A percentile compares a stretch with the other conserved stretches of the same genome.
Evolutionary conservation across 2,888 invertebrate genomes (phyloP).

Genomic region (Biston betularia): DNA sequence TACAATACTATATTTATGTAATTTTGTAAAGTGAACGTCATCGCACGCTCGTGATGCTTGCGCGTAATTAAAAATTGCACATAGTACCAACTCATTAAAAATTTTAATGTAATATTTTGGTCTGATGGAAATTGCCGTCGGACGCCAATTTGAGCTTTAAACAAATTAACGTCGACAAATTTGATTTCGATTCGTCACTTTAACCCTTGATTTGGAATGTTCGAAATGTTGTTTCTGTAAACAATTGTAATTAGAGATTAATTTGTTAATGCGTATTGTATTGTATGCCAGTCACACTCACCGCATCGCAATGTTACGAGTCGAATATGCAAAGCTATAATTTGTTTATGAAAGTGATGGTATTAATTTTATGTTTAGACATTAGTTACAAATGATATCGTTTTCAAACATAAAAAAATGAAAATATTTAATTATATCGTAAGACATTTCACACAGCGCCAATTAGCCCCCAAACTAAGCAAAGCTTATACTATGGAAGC

Average conservation of each 20-base stretch:
- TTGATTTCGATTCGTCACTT: conserved; percentile 47
- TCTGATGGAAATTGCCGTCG: conserved; percentile 45
- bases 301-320: conserved; percentile 12
- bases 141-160: conserved; percentile 56
- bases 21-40: conserved; percentile 13
- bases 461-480: too few relatives aligned
- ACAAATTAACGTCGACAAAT: conserved; percentile 54
- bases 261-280: conserved; percentile 34
- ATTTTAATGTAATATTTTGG: conserved; percentile 50
- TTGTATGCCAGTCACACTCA: conserved; percentile 22
- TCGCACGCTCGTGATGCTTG: conserved; percentile 16
- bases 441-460: too few relatives aligned
- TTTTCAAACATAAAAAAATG: neutral
- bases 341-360: conserved; percentile 8
- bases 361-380: conserved; percentile 9
- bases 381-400: neutral
- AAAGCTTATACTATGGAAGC: too few relatives aligned
- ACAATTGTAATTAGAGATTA: conserved; percentile 42
- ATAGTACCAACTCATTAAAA: conserved; percentile 51
- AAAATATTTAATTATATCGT: neutral
- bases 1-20: conserved; percentile 11
- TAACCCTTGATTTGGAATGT: conserved; percentile 37
- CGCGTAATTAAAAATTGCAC: conserved; percentile 49
- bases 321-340: conserved; percentile 4
- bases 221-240: conserved; percentile 34